Evolutionary conservation across 2,888 invertebrate species (phyloP), one percentile per base, ranked within the genome.

Genomic region (Thecocarcelia acutangulata): DNA sequence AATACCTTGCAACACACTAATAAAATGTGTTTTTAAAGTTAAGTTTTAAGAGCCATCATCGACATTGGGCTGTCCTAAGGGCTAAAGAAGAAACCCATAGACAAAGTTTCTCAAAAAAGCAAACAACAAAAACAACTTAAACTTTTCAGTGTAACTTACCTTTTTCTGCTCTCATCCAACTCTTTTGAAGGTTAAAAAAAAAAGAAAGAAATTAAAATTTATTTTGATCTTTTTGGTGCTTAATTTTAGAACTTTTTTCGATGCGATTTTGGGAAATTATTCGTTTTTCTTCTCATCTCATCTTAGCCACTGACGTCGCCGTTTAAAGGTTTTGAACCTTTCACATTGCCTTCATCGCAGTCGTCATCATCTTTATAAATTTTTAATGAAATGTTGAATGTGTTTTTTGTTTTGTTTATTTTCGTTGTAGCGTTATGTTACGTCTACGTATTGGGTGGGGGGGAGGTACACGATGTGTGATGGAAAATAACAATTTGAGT

Each of bases 351-450:
- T 5, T 24, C 59, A 42, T 50, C 21, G 28, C 46, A 40, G 50
- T 64, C 72, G 46, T 72, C 80, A 33, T 59, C 21, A 11, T 69
- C 61, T 76, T 76, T 54, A 76, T 78, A 75, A 70, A 82, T 78
- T 78, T 70, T 64, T 82, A 82, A 82, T 82, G 82, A 82, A 82
- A 74, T 74, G 77, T 70, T 78, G 68, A 64, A 52, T 52, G 28
- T 64, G 19, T 42, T 37, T 42, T 59, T 13, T 56, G 44, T 52
- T 44, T 37, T 37, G 56, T 33, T 6, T 75, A 33, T 64, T 48
- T 75, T 69, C 70, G 63, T 74, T 74, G 52, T 58, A 19, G 42
- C 37, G 42, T 19, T 59, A 33, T 58, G 58, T 69, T 77, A 70
- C 59, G 40, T 72, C 56, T 78, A 78, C 77, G 77, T 78, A 33